Conservation (phyloP, 2,797 vertebrate species). For the Lepus townsendii region DNA sequence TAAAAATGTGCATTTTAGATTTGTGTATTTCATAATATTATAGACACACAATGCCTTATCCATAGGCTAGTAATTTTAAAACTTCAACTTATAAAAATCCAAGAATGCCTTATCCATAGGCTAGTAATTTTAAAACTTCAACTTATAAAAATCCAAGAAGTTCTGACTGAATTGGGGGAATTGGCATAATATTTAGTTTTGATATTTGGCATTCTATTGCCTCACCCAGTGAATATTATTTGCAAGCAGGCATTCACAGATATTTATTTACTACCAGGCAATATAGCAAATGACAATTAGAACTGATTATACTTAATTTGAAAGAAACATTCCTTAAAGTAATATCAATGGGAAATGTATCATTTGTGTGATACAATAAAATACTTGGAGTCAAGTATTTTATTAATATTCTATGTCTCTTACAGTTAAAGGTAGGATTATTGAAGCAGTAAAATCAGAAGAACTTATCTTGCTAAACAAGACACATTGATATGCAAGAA, state of each 20-base stretch:
- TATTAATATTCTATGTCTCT: neutral
- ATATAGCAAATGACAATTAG: neutral
- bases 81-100: neutral
- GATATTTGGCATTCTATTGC: neutral
- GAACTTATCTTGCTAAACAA: neutral
- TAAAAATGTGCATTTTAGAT: neutral
- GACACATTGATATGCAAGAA: neutral
- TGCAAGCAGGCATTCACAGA: neutral
- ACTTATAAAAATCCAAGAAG: neutral
- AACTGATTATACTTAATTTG: neutral
- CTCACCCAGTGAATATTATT: neutral
- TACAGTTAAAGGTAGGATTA: neutral
- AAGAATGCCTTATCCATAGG: neutral
- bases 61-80: neutral
- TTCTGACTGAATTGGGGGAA: neutral
- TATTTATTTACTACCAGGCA: neutral
- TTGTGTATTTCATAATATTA: neutral
- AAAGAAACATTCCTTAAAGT: neutral
- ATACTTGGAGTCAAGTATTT: neutral
- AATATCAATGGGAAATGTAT: neutral
- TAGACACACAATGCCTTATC: neutral
- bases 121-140: neutral
- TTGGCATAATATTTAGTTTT: neutral
- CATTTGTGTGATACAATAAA: neutral
- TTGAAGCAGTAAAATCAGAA: slow-evolving; percentile 40